phyloP scores from a whole-genome alignment of 2,888 invertebrate genomes.

The Neoascia interrupta region DNA sequence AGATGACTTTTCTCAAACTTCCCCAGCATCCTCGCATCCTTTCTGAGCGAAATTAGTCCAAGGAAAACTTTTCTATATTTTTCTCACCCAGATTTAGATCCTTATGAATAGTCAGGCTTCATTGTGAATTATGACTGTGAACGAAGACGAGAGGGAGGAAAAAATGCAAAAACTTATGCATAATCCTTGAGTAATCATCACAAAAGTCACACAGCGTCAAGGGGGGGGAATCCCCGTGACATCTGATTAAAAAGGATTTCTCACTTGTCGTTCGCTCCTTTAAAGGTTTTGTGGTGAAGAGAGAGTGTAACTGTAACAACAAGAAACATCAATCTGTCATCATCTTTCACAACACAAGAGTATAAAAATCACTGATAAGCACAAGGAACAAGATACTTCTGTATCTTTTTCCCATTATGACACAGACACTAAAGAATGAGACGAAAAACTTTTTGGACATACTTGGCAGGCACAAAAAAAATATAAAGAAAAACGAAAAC shows the following conservation, averaged over 20 bases:
- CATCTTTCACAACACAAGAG: constrained; percentile 40
- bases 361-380: constrained; percentile 36
- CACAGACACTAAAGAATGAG: constrained; percentile 37
- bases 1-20: constrained; percentile 3
- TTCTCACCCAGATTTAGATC: constrained; percentile 14
- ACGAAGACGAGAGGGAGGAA: neutral
- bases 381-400: constrained; percentile 24
- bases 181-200: constrained; percentile 52
- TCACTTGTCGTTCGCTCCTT: too few species aligned
- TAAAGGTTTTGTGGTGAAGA: too few species aligned
- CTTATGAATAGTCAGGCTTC: constrained; percentile 33
- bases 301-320: constrained; percentile 19
- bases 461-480: too few species aligned
- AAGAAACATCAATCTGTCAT: constrained; percentile 58
- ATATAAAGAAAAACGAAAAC: too few species aligned
- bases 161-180: constrained; percentile 46
- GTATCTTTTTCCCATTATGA: constrained; percentile 29
- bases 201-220: constrained; percentile 26
- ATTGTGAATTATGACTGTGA: constrained; percentile 49
- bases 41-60: constrained; percentile 41
- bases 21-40: too few species aligned
- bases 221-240: too few species aligned
- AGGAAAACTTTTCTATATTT: constrained; percentile 37
- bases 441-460: constrained; percentile 42
- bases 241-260: constrained; percentile 24